Percentiles rank a stretch among this genome's conserved stretches.
These are phyloP conservation scores for Tautogolabrus adspersus DNA, from an alignment of 2,113 vertebrate species.

Conservation along the genomic window DNA sequence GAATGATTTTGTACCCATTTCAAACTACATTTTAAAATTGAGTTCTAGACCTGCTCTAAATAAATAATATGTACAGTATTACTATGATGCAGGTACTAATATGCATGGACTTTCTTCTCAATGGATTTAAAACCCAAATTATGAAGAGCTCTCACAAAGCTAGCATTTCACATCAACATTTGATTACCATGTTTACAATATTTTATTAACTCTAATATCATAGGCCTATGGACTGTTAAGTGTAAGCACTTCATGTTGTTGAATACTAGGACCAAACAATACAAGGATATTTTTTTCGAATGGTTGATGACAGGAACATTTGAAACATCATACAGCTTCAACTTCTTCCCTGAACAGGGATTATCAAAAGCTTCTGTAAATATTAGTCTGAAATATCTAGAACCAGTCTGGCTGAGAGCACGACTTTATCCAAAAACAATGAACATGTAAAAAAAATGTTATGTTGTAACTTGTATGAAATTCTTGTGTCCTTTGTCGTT, in stretches of 20 bases:
- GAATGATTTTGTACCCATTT: neutral
- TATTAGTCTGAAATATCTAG: neutral
- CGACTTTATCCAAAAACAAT: neutral
- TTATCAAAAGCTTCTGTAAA: neutral
- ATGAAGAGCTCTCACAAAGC: neutral
- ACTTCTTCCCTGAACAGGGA: neutral
- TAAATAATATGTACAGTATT: too few species aligned
- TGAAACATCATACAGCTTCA: too few species aligned
- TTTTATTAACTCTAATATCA: too few species aligned
- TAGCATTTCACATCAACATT: neutral
- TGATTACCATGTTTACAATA: neutral
- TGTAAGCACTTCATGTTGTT: too few species aligned
- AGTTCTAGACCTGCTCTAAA: too few species aligned
- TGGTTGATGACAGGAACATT: too few species aligned
- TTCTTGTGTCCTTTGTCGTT: neutral
- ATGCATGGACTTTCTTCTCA: neutral
- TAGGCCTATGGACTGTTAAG: too few species aligned
- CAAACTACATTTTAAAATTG: neutral
- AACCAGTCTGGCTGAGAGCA: neutral
- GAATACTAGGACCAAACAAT: too few species aligned
- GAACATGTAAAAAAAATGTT: fast-evolving
- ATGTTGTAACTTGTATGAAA: slow-evolving; percentile 32
- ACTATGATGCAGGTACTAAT: neutral
- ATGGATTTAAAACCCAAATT: too few species aligned
- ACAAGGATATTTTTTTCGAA: too few species aligned